Percentiles rank a stretch among this genome's conserved stretches.
Evolutionary conservation across 2,113 vertebrate genomes (phyloP).

Genomic region (Lathamus discolor): DNA sequence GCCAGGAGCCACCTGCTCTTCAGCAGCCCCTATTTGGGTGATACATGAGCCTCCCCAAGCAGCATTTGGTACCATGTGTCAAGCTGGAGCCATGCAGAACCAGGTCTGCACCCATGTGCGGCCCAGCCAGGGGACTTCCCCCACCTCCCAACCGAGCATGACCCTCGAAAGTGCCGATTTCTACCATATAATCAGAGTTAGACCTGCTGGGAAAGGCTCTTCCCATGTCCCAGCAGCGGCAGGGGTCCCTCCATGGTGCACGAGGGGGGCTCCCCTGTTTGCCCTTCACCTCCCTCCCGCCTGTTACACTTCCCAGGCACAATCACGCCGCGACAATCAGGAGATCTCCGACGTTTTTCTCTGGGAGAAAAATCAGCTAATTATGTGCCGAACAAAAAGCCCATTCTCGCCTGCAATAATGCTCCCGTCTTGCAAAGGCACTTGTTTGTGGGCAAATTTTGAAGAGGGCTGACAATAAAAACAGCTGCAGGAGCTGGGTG

Average conservation of each 20-base stretch:
- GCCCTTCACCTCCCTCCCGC: not conserved
- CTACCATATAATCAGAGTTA: rapidly evolving
- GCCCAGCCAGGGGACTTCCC: not conserved
- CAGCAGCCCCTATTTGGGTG: rapidly evolving
- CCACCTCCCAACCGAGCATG: rapidly evolving
- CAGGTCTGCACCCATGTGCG: rapidly evolving
- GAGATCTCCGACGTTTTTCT: not conserved
- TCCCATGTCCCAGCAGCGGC: rapidly evolving
- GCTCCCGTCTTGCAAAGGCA: not conserved
- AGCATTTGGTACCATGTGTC: rapidly evolving
- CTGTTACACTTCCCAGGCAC: slow-evolving; percentile 3
- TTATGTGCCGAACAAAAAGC: slow-evolving; percentile 57
- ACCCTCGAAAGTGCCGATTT: rapidly evolving
- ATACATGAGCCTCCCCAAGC: not conserved
- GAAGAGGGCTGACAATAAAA: slow-evolving; percentile 49
- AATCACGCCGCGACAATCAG: not conserved
- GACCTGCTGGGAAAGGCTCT: not conserved
- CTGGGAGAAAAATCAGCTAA: slow-evolving; percentile 17
- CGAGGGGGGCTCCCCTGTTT: not conserved
- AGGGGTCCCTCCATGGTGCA: not conserved
- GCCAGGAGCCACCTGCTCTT: not conserved
- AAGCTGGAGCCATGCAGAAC: rapidly evolving
- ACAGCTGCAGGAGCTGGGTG: slow-evolving; percentile 48
- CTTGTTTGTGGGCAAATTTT: slow-evolving; percentile 62
- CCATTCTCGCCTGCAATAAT: slow-evolving; percentile 20